Percentiles rank a stretch among this genome's conserved stretches.
Evolutionary conservation across 1,140 invertebrate species (phyloP).

Genomic region (Gonatopus flavifemur): DNA sequence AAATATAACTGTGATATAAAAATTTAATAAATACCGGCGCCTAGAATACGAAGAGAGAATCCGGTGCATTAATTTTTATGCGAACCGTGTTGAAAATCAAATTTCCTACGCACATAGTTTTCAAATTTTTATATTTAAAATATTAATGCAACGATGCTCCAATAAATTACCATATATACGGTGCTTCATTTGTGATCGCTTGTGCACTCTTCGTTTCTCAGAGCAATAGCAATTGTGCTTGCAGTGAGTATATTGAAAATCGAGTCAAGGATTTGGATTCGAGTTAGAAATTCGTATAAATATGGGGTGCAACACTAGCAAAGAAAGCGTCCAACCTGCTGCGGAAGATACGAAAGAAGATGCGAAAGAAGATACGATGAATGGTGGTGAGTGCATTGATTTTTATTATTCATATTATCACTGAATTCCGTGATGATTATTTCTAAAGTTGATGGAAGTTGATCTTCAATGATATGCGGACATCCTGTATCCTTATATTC

Average conservation of each 20-base stretch:
- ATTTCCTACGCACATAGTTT: too few relatives aligned
- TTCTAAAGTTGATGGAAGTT: too few relatives aligned
- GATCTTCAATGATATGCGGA: too few relatives aligned
- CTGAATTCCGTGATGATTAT: not conserved
- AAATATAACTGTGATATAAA: constrained; percentile 6
- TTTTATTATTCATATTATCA: too few relatives aligned
- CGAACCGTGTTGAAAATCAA: too few relatives aligned
- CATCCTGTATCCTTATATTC: too few relatives aligned
- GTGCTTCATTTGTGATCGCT: too few relatives aligned
- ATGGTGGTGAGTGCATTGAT: constrained; percentile 51
- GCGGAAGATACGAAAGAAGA: constrained; percentile 52
- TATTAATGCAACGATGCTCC: constrained; percentile 16
- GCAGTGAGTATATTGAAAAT: not conserved
- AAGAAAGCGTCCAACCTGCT: constrained; percentile 52
- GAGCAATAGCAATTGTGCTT: constrained; percentile 6
- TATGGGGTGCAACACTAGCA: constrained; percentile 57
- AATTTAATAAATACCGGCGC: constrained; percentile 1
- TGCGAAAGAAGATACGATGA: constrained; percentile 47
- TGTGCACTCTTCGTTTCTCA: too few relatives aligned
- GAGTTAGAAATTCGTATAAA: constrained; percentile 6
- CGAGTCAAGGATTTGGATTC: not conserved
- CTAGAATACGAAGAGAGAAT: not conserved
- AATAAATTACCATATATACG: too few relatives aligned
- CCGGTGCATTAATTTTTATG: too few relatives aligned
- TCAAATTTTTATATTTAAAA: too few relatives aligned